Base-by-base conservation (phyloP, 1,140 invertebrate species). In the Oryctes rhinoceros region DNA sequence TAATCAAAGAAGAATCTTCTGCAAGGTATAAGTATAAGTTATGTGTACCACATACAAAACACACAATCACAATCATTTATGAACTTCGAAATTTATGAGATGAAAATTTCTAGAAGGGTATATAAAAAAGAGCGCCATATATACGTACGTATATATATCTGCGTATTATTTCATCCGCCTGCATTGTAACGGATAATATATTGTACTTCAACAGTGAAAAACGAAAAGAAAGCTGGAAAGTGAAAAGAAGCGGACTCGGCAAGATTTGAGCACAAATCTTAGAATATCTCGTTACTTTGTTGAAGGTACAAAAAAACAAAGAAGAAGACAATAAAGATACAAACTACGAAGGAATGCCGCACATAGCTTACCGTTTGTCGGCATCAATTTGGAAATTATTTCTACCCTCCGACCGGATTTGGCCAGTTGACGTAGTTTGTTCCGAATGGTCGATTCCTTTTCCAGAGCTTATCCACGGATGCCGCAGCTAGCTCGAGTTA, bases 31-130 rank as follows among this genome's bases (percentile, higher is more conserved):
- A 30, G 2, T 30, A 30, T 30, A 30, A 2, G 24, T 30, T 30
- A 30, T 30, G 24, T 30, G 24, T 30, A 30, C 24, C 24, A 30
- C 24, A 30, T 30, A 30, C 24, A 30, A 30, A 30, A 30, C n/a
- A n/a, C n/a, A n/a, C n/a, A n/a, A 59, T 59, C 53, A 59, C 53
- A 59, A 59, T 59, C 53, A 59, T n/a, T 59, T 59, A 59, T n/a
- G 18, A 59, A 59, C 53, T 59, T 59, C 18, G 53, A 59, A 59
- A 59, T 59, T 59, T 59, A 59, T 59, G 53, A 59, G 15, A 18
- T 15, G 2, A 59, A 18, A 6, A 59, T 59, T 59, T 59, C 53
- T 15, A 59, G 15, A 59, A 59, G 15, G 53, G 18, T 59, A n/a
- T 6, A 7, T n/a, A 15, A 59, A 59, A 59, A 18, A 4, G n/a